These are phyloP conservation scores for Tromatobia lineatoria DNA, from an alignment of 2,888 invertebrate species.

Conservation along the genomic window DNA sequence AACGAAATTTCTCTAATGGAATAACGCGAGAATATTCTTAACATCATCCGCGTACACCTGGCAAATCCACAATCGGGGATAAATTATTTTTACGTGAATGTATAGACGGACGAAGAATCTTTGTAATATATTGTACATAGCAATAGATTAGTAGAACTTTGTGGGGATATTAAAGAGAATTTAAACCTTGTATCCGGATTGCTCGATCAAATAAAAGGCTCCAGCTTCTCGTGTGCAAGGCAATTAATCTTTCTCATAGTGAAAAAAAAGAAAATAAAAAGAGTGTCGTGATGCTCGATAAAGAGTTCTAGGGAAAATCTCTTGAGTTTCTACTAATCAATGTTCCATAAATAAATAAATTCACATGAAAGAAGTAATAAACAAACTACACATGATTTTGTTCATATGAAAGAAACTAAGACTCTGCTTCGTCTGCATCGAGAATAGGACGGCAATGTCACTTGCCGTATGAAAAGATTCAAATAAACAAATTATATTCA, in stretches of 20 bases:
- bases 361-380: slow-evolving; percentile 35
- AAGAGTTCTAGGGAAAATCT: slow-evolving; percentile 42
- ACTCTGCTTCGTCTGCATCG: slow-evolving; percentile 42
- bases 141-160: slow-evolving; percentile 77
- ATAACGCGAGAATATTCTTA: slow-evolving; percentile 21
- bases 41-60: slow-evolving; percentile 20
- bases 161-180: slow-evolving; percentile 62
- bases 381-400: slow-evolving; percentile 34
- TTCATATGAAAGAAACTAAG: slow-evolving; percentile 34
- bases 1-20: slow-evolving; percentile 23
- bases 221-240: slow-evolving; percentile 32
- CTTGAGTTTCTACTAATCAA: slow-evolving; percentile 63
- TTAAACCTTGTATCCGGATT: slow-evolving; percentile 33
- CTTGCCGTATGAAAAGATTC: slow-evolving; percentile 13
- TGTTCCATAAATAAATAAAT: slow-evolving; percentile 53
- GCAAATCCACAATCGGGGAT: slow-evolving; percentile 59
- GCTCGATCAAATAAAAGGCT: slow-evolving; percentile 10
- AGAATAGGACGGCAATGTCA: slow-evolving; percentile 30
- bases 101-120: slow-evolving; percentile 78
- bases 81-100: slow-evolving; percentile 78
- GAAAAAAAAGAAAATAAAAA: slow-evolving; percentile 20
- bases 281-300: slow-evolving; percentile 29
- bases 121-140: slow-evolving; percentile 85
- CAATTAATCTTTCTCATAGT: slow-evolving; percentile 47
- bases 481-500: slow-evolving; percentile 50